Conservation (phyloP, 2,888 invertebrate genomes). For the Metacarcinus magister region DNA sequence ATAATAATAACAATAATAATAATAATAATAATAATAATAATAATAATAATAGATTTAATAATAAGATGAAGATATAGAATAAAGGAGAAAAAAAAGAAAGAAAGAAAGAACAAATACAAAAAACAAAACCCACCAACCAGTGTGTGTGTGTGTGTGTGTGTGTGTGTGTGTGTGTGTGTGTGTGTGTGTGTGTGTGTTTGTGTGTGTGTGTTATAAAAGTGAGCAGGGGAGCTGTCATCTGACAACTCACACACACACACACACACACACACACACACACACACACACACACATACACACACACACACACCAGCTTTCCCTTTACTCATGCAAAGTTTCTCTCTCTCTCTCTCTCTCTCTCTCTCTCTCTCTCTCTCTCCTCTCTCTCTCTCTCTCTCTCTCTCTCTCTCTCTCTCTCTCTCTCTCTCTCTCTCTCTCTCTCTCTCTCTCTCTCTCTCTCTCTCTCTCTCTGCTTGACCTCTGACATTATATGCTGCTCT, state of each 20-base stretch:
- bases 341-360: constrained; percentile 48
- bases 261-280: constrained; percentile 35
- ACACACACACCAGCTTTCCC: not conserved
- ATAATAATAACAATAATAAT: not conserved
- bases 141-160: constrained; percentile 45
- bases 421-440: not conserved
- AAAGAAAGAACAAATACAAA: not conserved
- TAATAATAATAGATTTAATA: not conserved
- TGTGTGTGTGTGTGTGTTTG: constrained; percentile 33
- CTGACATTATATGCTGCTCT: not conserved
- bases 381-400: not conserved
- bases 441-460: constrained; percentile 27
- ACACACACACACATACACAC: constrained; percentile 17
- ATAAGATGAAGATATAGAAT: not conserved
- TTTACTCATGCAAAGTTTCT: constrained; percentile 23
- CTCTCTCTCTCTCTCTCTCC: constrained; percentile 5
- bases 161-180: constrained; percentile 45
- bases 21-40: not conserved
- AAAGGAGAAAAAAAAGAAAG: not conserved
- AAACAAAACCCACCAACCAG: not conserved
- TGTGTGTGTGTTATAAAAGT: constrained; percentile 12
- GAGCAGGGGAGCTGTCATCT: not conserved
- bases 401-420: not conserved
- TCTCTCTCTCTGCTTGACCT: not conserved
- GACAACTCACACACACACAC: not conserved